Evolutionary conservation across 2,113 vertebrate genomes (phyloP), one percentile per base, ranked within the genome.

Genomic region (Kryptolebias marmoratus): DNA sequence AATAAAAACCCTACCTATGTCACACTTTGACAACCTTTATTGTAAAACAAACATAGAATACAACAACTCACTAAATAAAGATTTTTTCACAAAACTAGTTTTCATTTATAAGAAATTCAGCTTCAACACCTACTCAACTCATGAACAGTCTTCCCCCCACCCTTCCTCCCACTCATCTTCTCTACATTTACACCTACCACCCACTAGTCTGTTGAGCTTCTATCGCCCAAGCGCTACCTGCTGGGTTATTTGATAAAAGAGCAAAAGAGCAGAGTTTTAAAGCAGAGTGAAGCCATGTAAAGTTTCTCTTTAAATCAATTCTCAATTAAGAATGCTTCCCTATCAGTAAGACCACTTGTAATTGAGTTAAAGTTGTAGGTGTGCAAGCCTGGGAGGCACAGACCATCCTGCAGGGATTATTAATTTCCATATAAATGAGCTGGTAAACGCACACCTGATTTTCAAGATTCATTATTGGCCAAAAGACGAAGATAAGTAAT

Each of bases 351-450:
- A 68, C 67, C 72, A 76, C 66, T 71, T 53, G 63, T 88, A 90
- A 93, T 89, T 84, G 84, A 88, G 83, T 81, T 76, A 80, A 82
- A 59, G 73, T 79, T 74, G 62, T 75, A 70, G 60, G 83, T 71
- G 73, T 63, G 54, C 47, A 39, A 58, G 64, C 28, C 18, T n/a
- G 70, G 64, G 67, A 74, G 68, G 77, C 14, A 56, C 70, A 66
- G 79, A 49, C 55, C 42, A 66, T 84, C 66, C 77, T 80, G 68
- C 55, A 77, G 88, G 85, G 75, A 84, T 62, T 68, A 22, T 63
- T 71, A 49, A 91, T 92, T 92, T 92, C 87, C 91, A 92, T 92
- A 90, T 91, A 91, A 92, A 93, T 90, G 88, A 89, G 77, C 79
- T 77, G 78, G 75, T 80, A 84, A 91, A 86, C 32, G 71, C 63